phyloP scores from a whole-genome alignment of 2,888 invertebrate species.

The Cheilosia impressa region DNA sequence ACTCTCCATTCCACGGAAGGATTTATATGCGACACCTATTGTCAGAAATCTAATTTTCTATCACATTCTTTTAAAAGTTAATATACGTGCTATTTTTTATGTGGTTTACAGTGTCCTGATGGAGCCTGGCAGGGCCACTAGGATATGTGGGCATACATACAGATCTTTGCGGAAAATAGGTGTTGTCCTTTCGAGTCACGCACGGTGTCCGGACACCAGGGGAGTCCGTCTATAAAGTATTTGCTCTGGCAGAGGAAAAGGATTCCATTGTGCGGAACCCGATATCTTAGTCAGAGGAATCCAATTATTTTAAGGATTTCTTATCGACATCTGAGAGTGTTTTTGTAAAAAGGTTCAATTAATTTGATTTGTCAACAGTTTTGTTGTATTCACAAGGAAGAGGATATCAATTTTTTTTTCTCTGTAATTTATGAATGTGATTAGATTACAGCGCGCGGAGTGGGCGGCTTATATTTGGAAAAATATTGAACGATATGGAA shows the following conservation, averaged over 20 bases:
- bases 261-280: constrained; percentile 54
- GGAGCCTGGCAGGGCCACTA: background rate
- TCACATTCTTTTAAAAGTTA: constrained; percentile 75
- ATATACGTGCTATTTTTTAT: constrained; percentile 72
- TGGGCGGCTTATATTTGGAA: background rate
- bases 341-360: constrained; percentile 62
- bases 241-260: constrained; percentile 21
- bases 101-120: constrained; percentile 57
- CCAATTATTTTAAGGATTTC: constrained; percentile 74
- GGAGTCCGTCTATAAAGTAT: constrained; percentile 11
- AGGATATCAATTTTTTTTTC: constrained; percentile 1
- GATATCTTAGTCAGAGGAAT: constrained; percentile 52
- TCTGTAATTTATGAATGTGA: constrained; percentile 37
- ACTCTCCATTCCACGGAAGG: constrained; percentile 12
- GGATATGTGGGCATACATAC: constrained; percentile 1
- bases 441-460: background rate
- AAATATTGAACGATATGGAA: background rate
- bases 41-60: constrained; percentile 75
- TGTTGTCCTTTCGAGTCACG: constrained; percentile 74
- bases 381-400: constrained; percentile 12
- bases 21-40: constrained; percentile 75
- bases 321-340: constrained; percentile 56
- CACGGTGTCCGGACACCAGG: constrained; percentile 37
- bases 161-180: constrained; percentile 25
- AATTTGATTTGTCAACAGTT: constrained; percentile 74